Conservation (phyloP, 1,140 invertebrate species). For the Ceratosolen solmsi region DNA sequence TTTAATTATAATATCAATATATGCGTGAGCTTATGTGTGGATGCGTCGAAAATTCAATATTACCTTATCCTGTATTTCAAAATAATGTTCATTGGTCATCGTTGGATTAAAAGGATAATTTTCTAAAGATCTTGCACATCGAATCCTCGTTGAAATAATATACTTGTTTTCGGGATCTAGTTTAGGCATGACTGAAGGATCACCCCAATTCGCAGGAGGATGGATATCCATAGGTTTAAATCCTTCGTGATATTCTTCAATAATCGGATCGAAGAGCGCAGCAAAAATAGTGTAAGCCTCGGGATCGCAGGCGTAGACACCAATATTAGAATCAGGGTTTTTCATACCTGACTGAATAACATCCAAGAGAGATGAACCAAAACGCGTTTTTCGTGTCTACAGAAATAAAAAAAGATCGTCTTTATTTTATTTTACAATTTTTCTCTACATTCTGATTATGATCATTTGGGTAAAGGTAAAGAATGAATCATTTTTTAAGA, state of each 20-base stretch:
- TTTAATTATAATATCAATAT: too few species aligned
- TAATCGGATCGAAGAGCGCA: slow-evolving; percentile 84
- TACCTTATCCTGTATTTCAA: slow-evolving; percentile 76
- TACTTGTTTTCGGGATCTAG: slow-evolving; percentile 82
- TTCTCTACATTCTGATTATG: too few species aligned
- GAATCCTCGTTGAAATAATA: slow-evolving; percentile 83
- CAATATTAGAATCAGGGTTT: slow-evolving; percentile 78
- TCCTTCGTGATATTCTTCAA: slow-evolving; percentile 83
- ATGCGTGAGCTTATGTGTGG: too few species aligned
- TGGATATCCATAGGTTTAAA: slow-evolving; percentile 79
- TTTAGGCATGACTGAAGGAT: slow-evolving; percentile 78
- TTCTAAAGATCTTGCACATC: slow-evolving; percentile 80
- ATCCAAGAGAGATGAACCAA: slow-evolving; percentile 78
- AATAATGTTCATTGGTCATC: slow-evolving; percentile 80
- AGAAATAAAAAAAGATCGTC: too few species aligned
- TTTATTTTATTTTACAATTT: neutral
- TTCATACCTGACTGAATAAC: slow-evolving; percentile 80
- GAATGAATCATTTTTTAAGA: too few species aligned
- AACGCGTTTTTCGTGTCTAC: slow-evolving; percentile 74
- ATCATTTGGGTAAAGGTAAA: neutral
- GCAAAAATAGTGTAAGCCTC: slow-evolving; percentile 81
- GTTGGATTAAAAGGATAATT: slow-evolving; percentile 87
- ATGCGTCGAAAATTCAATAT: too few species aligned
- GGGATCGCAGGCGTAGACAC: slow-evolving; percentile 83
- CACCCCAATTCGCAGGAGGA: slow-evolving; percentile 81